phyloP scores from a whole-genome alignment of 2,113 vertebrate species.

The Pedetes capensis region DNA sequence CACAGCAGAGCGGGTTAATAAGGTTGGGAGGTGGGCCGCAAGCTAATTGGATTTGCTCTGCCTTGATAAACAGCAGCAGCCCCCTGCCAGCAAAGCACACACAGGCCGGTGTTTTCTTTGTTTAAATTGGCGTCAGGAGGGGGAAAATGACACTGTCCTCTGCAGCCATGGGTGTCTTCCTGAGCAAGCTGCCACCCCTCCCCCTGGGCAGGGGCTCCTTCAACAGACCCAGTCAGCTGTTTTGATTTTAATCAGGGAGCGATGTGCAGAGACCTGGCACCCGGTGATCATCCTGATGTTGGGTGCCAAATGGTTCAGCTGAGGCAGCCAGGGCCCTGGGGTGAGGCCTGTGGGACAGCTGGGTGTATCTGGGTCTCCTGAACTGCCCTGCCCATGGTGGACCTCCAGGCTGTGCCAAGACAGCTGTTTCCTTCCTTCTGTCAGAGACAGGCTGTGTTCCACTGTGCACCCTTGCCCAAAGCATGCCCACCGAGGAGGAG shows the following conservation, averaged over 20 bases:
- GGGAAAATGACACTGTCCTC: not conserved
- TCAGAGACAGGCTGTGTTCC: not conserved
- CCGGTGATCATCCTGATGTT: constrained; percentile 81
- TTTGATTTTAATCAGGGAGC: constrained; percentile 90
- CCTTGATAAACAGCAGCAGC: constrained; percentile 94
- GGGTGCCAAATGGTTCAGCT: not conserved
- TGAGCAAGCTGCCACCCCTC: constrained; percentile 85
- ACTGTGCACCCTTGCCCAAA: rapidly evolving
- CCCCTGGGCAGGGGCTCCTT: constrained; percentile 60
- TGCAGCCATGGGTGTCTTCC: constrained; percentile 64
- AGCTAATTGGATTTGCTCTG: constrained; percentile 98
- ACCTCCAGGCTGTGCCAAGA: rapidly evolving
- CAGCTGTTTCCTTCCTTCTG: no score
- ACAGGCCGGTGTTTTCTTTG: constrained; percentile 76
- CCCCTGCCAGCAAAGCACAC: constrained; percentile 84
- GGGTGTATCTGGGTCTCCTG: not conserved
- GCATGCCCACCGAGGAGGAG: rapidly evolving
- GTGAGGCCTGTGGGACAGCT: not conserved
- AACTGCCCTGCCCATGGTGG: not conserved
- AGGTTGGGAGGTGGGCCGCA: constrained; percentile 93
- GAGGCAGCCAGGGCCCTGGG: rapidly evolving
- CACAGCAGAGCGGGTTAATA: constrained; percentile 96
- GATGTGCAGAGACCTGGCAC: constrained; percentile 84
- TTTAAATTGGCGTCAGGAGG: constrained; percentile 70
- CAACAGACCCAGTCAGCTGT: no score